Conservation (phyloP, 2,113 vertebrate species). For the Pterocles orientalis region DNA sequence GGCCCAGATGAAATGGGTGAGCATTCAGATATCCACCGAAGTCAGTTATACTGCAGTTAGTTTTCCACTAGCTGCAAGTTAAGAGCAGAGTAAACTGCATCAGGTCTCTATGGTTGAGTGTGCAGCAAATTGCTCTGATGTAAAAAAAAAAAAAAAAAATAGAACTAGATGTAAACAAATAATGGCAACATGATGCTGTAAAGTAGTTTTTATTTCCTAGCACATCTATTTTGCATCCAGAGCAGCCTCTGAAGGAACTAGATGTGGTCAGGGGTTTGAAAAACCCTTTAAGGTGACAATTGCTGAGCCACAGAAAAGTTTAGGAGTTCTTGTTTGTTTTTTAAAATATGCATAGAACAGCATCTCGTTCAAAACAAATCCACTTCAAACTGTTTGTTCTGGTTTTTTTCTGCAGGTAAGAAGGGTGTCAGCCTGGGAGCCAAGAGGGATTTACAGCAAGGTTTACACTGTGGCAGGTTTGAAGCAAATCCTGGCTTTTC, state of each 20-base stretch:
- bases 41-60: background rate
- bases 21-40: background rate
- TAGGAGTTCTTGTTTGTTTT: background rate
- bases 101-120: background rate
- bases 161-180: background rate
- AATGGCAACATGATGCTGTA: background rate
- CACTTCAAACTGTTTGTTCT: background rate
- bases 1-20: background rate
- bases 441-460: background rate
- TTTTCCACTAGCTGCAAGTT: background rate
- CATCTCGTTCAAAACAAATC: background rate
- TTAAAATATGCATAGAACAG: background rate
- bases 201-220: background rate
- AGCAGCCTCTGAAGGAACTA: background rate
- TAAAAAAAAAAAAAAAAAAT: background rate
- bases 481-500: background rate
- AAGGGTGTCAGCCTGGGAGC: background rate
- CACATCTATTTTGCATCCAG: background rate
- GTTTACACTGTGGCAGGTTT: fast-evolving
- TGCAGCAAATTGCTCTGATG: background rate
- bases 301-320: background rate
- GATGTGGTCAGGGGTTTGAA: background rate
- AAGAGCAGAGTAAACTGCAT: background rate
- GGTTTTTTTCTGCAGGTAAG: background rate
- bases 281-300: background rate